A percentile compares a stretch with the other conserved stretches of the same genome.
phyloP scores from a whole-genome alignment of 2,797 vertebrate species.

The Lacerta bilineata region DNA sequence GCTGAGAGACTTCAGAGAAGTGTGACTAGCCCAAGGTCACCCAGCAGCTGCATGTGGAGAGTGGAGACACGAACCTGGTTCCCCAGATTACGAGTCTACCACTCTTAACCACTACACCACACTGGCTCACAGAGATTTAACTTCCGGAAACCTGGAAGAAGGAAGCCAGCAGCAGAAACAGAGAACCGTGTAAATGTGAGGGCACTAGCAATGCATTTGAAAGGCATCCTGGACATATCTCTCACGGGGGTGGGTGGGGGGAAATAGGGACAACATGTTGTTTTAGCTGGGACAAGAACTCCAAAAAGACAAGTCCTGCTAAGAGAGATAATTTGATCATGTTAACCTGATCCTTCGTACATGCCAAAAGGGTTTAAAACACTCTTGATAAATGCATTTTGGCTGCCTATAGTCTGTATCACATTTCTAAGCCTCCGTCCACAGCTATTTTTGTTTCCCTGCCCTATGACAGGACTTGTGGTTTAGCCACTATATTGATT shows the following conservation, averaged over 20 bases:
- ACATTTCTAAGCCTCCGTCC: neutral
- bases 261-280: neutral
- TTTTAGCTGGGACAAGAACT: neutral
- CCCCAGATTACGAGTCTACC: too few species aligned
- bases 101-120: too few species aligned
- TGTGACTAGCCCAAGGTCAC: too few species aligned
- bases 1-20: too few species aligned
- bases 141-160: neutral
- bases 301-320: too few species aligned
- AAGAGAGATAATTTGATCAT: neutral
- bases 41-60: too few species aligned
- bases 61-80: too few species aligned
- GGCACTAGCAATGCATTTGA: neutral
- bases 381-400: too few species aligned
- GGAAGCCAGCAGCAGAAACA: neutral
- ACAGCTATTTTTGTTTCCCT: neutral
- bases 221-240: neutral
- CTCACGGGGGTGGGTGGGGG: neutral
- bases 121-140: neutral
- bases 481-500: constrained; percentile 53
- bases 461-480: neutral
- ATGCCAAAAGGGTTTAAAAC: neutral
- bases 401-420: neutral
- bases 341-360: neutral
- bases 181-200: neutral